These are phyloP conservation scores for Ctenosaura bakeri DNA, from an alignment of 2,797 vertebrate genomes.

Conservation along the genomic window DNA sequence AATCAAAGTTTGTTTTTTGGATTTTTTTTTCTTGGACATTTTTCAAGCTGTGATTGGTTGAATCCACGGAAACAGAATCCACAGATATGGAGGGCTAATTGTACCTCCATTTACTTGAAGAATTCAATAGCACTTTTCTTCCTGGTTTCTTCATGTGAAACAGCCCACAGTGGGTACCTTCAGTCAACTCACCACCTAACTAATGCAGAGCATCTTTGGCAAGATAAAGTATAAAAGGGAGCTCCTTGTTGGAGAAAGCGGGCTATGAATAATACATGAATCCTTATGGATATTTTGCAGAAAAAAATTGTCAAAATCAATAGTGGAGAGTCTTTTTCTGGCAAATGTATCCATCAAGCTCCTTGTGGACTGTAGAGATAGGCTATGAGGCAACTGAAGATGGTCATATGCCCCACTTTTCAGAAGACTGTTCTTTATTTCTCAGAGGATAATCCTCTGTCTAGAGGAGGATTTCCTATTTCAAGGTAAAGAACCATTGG, in stretches of 20 bases:
- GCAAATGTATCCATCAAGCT: background rate
- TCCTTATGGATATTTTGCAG: background rate
- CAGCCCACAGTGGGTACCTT: background rate
- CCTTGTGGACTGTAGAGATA: background rate
- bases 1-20: no score
- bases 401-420: background rate
- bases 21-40: no score
- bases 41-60: no score
- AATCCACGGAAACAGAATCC: no score
- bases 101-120: background rate
- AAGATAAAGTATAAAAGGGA: background rate
- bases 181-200: background rate
- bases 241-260: background rate
- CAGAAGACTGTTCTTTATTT: background rate
- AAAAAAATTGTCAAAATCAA: background rate
- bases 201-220: background rate
- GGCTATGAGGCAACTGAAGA: background rate
- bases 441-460: background rate
- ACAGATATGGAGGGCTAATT: background rate
- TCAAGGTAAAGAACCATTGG: background rate
- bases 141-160: background rate
- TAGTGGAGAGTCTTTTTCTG: background rate
- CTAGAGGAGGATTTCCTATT: background rate
- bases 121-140: background rate
- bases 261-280: background rate